A percentile compares a stretch with the other conserved stretches of the same genome.
Evolutionary conservation across 1,140 invertebrate genomes (phyloP).

Genomic region (Eupristina koningsbergeri): DNA sequence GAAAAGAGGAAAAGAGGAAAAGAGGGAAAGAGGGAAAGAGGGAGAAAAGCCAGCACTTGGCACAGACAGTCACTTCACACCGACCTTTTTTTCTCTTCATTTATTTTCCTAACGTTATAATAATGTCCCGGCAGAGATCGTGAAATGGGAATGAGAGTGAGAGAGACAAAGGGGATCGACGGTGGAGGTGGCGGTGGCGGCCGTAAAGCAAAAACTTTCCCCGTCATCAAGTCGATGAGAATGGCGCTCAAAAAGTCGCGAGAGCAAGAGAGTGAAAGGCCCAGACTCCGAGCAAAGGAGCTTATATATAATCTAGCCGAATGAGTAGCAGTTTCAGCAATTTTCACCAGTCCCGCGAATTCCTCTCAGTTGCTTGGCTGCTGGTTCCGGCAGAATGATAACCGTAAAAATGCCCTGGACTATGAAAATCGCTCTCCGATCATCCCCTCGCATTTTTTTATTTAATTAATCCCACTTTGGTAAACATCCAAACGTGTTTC

Average conservation of each 20-base stretch:
- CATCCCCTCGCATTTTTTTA: too few species aligned
- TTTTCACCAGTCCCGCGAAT: constrained; percentile 57
- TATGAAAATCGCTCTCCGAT: background rate
- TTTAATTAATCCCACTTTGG: too few species aligned
- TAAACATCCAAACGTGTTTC: too few species aligned
- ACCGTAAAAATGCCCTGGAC: too few species aligned
- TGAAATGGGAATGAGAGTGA: constrained; percentile 9
- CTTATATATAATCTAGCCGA: constrained; percentile 15
- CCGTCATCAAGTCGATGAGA: constrained; percentile 55
- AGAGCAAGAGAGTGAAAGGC: constrained; percentile 57
- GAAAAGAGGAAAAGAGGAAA: too few species aligned
- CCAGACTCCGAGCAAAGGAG: constrained; percentile 48
- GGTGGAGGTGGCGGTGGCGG: background rate
- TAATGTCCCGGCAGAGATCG: background rate
- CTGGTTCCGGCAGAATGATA: background rate
- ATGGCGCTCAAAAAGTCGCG: background rate
- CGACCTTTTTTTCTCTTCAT: background rate
- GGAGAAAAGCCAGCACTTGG: too few species aligned
- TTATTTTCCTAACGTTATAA: background rate
- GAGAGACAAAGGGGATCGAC: constrained; percentile 55
- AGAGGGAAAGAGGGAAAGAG: too few species aligned
- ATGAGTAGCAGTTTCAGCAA: constrained; percentile 35
- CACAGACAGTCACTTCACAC: background rate
- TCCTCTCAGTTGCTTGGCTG: too few species aligned
- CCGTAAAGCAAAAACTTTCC: constrained; percentile 57